Evolutionary conservation across 2,113 vertebrate species (phyloP), one percentile per base, ranked within the genome.

Genomic region (Mustelus asterias): DNA sequence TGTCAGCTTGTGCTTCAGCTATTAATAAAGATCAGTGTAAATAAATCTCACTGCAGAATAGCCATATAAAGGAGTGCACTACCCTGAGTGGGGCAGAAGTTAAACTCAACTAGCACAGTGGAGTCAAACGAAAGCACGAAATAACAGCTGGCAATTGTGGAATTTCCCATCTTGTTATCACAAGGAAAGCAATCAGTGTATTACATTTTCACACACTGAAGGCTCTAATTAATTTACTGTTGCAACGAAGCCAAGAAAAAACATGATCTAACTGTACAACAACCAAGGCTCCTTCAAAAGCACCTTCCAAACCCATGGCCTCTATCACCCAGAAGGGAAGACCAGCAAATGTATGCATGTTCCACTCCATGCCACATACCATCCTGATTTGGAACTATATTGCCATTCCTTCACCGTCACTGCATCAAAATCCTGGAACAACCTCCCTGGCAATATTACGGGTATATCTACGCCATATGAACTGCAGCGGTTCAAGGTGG

Each of bases 81-180:
- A 70, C 41, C 26, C 22, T 44, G 16, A 94, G 33, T 10, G 16
- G 22, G 20, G 18, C 65, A 94, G 22, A 24, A 29, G 22, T 37
- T 67, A 94, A 94, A 41, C 37, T 94, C 41, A 70, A 37, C 60
- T 65, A 70, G n/a, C 65, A 94, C 93, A 94, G 70, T 44, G 37
- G 92, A 65, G 33, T 94, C 22, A 94, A 69, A 69, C 24, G 20
- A 94, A 94, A 24, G 92, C 20, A 69, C 14, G 37, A 9, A 11
- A 94, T 70, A 44, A 48, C 41, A 26, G 9, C 22, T 72, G n/a
- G 65, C 63, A 63, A 93, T 22, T 3, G 29, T 37, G 33, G 37
- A 70, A 48, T 95, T 95, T 95, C 29, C 93, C 67, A 44, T 70
- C 93, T 72, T 95, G 67, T 63, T 16, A 26, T 94, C 65, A 0